phyloP scores from a whole-genome alignment of 2,888 invertebrate genomes.

The Papilio protenor region DNA sequence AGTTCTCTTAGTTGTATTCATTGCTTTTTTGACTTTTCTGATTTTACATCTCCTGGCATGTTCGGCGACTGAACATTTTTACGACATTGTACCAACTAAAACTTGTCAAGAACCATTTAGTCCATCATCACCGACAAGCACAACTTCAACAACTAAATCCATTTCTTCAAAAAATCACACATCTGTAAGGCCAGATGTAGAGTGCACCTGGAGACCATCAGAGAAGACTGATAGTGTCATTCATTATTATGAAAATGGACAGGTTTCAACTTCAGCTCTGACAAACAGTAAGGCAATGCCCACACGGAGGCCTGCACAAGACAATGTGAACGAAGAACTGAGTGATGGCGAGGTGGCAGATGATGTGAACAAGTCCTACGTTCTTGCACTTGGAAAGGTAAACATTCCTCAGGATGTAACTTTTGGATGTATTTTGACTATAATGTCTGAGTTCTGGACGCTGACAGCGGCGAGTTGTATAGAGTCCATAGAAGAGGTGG shows the following conservation, averaged over 20 bases:
- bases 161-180: neutral
- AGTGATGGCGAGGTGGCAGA: constrained; percentile 55
- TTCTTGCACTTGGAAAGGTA: constrained; percentile 66
- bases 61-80: constrained; percentile 27
- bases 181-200: constrained; percentile 49
- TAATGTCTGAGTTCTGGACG: constrained; percentile 64
- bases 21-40: constrained; percentile 63
- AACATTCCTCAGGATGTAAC: constrained; percentile 59
- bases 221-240: constrained; percentile 58
- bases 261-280: neutral
- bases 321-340: constrained; percentile 39
- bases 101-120: neutral
- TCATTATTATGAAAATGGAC: constrained; percentile 56
- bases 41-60: constrained; percentile 68
- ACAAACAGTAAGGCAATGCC: neutral
- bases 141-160: neutral
- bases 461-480: constrained; percentile 75
- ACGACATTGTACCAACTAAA: constrained; percentile 1
- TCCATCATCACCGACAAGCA: constrained; percentile 1
- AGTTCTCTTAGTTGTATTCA: constrained; percentile 59
- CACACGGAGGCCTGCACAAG: neutral
- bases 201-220: constrained; percentile 71
- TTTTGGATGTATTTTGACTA: constrained; percentile 71
- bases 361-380: constrained; percentile 49
- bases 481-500: constrained; percentile 69